Percentiles rank a stretch among this genome's conserved stretches.
phyloP scores from a whole-genome alignment of 2,113 vertebrate genomes.

The Chiloscyllium plagiosum region DNA sequence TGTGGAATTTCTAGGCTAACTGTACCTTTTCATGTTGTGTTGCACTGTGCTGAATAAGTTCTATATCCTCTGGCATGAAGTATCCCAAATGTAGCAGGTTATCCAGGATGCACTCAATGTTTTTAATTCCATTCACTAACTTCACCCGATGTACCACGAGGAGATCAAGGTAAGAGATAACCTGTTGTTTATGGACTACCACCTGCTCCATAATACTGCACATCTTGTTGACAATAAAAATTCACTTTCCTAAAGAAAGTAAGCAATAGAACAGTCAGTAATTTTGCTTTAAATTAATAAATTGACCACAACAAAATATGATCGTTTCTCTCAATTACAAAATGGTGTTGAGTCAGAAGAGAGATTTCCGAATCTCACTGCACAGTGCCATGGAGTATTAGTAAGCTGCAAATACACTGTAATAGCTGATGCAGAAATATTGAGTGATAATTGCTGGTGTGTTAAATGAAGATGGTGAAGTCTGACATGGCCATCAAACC shows the following conservation, averaged over 20 bases:
- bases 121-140: slow-evolving; percentile 33
- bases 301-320: background rate
- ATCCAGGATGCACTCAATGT: slow-evolving; percentile 22
- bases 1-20: background rate
- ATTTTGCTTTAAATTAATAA: background rate
- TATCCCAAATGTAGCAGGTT: slow-evolving; percentile 20
- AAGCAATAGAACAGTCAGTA: background rate
- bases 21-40: slow-evolving; percentile 26
- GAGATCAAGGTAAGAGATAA: background rate
- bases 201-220: background rate
- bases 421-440: background rate
- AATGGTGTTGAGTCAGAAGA: background rate
- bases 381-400: background rate
- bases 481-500: background rate
- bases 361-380: background rate
- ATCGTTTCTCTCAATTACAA: background rate
- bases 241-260: background rate
- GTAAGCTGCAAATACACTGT: background rate
- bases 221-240: background rate
- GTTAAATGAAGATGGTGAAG: background rate
- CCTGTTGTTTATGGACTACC: background rate
- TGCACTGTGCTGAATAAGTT: background rate
- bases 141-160: background rate
- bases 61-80: background rate
- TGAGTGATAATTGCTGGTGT: background rate